A percentile compares a stretch with the other conserved stretches of the same genome.
Evolutionary conservation across 2,113 vertebrate genomes (phyloP).

Genomic region (Varanus komodoensis): DNA sequence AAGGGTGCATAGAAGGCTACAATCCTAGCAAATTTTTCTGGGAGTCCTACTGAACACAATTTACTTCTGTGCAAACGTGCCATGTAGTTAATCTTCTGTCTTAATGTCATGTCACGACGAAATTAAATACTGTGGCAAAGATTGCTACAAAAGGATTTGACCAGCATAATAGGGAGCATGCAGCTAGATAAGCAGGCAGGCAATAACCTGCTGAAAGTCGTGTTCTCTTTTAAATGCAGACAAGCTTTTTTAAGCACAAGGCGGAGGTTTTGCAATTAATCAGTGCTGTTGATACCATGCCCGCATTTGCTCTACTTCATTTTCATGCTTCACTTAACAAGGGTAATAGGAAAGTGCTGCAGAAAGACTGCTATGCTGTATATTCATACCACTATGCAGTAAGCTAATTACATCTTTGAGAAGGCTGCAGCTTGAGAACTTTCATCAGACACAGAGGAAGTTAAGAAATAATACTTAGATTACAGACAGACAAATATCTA

Average conservation of each 20-base stretch:
- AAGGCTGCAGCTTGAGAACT: not conserved
- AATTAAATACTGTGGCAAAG: not conserved
- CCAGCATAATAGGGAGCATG: not conserved
- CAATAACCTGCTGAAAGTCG: not conserved
- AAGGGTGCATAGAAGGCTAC: not conserved
- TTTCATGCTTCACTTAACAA: not conserved
- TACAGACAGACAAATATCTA: not conserved
- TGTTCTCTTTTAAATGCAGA: constrained; percentile 1
- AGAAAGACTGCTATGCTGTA: constrained; percentile 1
- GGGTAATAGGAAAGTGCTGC: not conserved
- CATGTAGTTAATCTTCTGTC: not conserved
- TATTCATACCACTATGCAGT: not conserved
- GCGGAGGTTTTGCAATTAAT: not conserved
- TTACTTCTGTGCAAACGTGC: not conserved
- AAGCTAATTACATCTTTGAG: not conserved
- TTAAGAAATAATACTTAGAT: not conserved
- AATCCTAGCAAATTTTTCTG: not conserved
- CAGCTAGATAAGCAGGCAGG: not conserved
- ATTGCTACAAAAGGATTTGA: not conserved
- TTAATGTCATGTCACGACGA: not conserved
- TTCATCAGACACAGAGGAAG: not conserved
- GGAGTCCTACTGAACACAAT: not conserved
- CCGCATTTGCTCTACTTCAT: not conserved
- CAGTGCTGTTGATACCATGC: not conserved
- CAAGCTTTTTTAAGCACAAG: constrained; percentile 3